Percentiles rank a stretch among this genome's conserved stretches.
phyloP scores from a whole-genome alignment of 2,888 invertebrate species.

The Hirtodrosophila confusa region DNA sequence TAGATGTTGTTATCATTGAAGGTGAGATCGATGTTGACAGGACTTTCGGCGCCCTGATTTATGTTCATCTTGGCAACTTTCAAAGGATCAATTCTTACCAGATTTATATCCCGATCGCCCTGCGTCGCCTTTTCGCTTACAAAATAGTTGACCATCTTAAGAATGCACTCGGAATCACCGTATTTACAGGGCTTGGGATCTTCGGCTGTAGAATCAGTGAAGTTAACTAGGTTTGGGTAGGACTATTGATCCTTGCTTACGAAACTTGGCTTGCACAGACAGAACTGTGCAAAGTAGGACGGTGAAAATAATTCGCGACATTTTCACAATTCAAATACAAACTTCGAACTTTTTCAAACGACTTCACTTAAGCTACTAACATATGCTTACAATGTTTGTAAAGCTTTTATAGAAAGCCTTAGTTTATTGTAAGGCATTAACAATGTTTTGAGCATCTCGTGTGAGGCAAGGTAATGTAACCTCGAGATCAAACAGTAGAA shows the following conservation, averaged over 20 bases:
- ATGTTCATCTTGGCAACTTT: constrained; percentile 66
- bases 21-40: constrained; percentile 80
- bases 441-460: no score
- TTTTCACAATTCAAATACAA: constrained; percentile 3
- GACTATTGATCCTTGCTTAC: constrained; percentile 42
- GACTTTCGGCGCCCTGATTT: constrained; percentile 78
- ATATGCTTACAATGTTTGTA: background rate
- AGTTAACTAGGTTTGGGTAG: background rate
- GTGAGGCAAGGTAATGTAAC: no score
- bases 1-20: constrained; percentile 72
- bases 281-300: constrained; percentile 19
- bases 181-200: constrained; percentile 77
- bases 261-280: constrained; percentile 45
- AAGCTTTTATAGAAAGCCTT: constrained; percentile 40
- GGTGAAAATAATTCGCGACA: constrained; percentile 18
- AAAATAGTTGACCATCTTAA: constrained; percentile 50
- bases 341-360: constrained; percentile 5
- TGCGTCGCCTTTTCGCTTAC: constrained; percentile 41
- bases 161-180: constrained; percentile 69
- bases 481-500: no score
- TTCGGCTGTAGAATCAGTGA: constrained; percentile 49
- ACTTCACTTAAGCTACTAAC: constrained; percentile 28
- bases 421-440: background rate
- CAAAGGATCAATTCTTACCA: constrained; percentile 76
- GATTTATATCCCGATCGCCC: constrained; percentile 70